Evolutionary conservation across 2,113 vertebrate genomes (phyloP).

Genomic region (Ammospiza caudacuta): DNA sequence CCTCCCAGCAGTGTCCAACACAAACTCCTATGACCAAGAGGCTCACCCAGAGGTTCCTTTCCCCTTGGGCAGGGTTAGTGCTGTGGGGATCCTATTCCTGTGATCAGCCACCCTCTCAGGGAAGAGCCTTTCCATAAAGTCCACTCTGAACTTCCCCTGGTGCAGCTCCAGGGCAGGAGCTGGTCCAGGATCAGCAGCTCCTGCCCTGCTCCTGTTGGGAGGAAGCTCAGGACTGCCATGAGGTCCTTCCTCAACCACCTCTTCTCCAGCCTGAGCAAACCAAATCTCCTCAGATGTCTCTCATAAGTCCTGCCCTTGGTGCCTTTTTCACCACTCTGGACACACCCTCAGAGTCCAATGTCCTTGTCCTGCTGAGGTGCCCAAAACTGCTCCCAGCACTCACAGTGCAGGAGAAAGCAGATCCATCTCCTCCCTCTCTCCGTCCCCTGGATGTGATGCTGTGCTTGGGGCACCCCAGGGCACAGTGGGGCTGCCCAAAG

Average conservation of each 20-base stretch:
- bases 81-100: not conserved
- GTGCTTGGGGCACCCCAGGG: not conserved
- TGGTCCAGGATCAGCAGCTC: not conserved
- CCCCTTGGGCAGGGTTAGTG: not conserved
- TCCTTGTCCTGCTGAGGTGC: not conserved
- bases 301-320: rapidly evolving
- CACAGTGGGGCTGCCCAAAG: not conserved
- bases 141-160: not conserved
- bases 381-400: not conserved
- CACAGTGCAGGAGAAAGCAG: rapidly evolving
- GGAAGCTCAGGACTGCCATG: no score
- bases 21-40: rapidly evolving
- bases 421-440: not conserved
- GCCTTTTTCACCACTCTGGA: not conserved
- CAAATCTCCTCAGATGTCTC: not conserved
- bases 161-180: not conserved
- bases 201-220: not conserved
- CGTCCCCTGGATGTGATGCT: rapidly evolving
- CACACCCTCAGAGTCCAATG: rapidly evolving
- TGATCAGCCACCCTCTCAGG: not conserved
- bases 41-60: not conserved
- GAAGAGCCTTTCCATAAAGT: not conserved
- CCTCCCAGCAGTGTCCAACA: not conserved
- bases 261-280: not conserved
- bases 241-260: not conserved